Conservation (phyloP, 2,113 vertebrate genomes). For the Protobothrops mucrosquamatus region DNA sequence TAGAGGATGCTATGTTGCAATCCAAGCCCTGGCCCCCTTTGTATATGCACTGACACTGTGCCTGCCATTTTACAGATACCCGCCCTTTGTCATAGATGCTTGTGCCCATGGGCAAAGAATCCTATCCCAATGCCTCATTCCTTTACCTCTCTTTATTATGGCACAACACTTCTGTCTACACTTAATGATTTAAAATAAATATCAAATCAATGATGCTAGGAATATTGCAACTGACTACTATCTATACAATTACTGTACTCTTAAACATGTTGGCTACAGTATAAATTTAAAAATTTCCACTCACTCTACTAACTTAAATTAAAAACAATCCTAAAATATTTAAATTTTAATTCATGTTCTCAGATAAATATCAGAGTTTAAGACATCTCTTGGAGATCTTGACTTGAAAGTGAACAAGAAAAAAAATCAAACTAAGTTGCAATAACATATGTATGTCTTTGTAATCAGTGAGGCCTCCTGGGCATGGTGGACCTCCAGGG, state of each 20-base stretch:
- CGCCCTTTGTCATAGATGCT: background rate
- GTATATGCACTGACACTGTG: background rate
- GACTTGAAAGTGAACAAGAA: background rate
- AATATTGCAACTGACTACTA: background rate
- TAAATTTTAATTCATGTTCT: background rate
- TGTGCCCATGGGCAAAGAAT: background rate
- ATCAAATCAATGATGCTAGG: background rate
- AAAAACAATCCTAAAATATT: background rate
- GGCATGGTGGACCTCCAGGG: too few relatives aligned
- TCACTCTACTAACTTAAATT: background rate
- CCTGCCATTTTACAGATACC: background rate
- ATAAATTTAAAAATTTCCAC: background rate
- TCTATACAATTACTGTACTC: background rate
- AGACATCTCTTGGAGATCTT: background rate
- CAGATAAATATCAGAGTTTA: background rate
- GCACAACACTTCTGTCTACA: background rate
- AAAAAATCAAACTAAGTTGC: background rate
- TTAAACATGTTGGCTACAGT: background rate
- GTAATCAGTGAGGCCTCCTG: too few relatives aligned
- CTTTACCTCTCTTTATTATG: background rate
- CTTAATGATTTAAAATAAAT: background rate
- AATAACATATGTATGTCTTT: too few relatives aligned
- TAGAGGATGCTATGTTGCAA: background rate
- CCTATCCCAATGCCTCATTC: background rate
- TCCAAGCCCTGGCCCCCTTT: background rate